A percentile compares a stretch with the other conserved stretches of the same genome.
Conservation (phyloP, 1,140 invertebrate species). For the Tachypleus tridentatus region DNA sequence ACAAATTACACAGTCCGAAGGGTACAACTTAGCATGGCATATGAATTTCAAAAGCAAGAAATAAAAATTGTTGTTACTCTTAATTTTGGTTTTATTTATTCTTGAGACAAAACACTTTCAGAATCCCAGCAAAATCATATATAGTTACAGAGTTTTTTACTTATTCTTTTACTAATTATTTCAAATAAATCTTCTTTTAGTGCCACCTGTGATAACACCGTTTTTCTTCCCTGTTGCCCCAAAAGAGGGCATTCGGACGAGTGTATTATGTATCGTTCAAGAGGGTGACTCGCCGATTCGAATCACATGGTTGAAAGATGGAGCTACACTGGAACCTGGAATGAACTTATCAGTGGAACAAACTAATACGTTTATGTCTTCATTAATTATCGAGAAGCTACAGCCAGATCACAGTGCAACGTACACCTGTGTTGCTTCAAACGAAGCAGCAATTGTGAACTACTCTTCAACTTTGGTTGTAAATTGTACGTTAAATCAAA, state of each 20-base stretch:
- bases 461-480: constrained; percentile 33
- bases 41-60: too few species aligned
- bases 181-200: constrained; percentile 25
- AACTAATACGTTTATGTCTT: constrained; percentile 20
- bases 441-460: constrained; percentile 32
- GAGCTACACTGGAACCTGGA: constrained; percentile 44
- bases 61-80: too few species aligned
- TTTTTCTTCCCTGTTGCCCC: constrained; percentile 46
- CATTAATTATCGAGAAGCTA: constrained; percentile 33
- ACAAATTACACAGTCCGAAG: too few species aligned
- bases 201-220: constrained; percentile 45
- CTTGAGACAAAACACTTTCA: too few species aligned
- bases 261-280: constrained; percentile 34
- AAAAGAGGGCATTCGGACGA: constrained; percentile 44
- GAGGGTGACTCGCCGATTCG: constrained; percentile 38
- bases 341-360: constrained; percentile 17
- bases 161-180: too few species aligned
- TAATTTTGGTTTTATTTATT: too few species aligned
- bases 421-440: constrained; percentile 38
- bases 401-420: constrained; percentile 35
- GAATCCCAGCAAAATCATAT: too few species aligned
- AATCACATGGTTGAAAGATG: constrained; percentile 46
- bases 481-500: constrained; percentile 26
- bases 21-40: too few species aligned
- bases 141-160: too few species aligned